Evolutionary conservation across 2,113 vertebrate genomes (phyloP), one percentile per base, ranked within the genome.

Genomic region (Dunckerocampus dactyliophorus): DNA sequence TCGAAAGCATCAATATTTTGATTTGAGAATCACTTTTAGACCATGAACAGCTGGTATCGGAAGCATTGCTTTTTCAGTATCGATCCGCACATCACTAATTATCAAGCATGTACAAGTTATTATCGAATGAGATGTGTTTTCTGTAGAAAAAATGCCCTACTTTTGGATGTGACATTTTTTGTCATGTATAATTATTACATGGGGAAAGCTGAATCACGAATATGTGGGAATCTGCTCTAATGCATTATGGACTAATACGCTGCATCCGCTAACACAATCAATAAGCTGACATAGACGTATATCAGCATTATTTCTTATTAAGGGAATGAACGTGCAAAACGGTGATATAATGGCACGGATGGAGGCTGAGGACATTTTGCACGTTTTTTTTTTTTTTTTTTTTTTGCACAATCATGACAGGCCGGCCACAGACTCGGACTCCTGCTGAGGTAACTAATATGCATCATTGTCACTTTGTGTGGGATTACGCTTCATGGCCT

Each of bases 381-480:
- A 16, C 37, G 2, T 63, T 65, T 75, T 79, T 49, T 34, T 4
- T 63, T 65, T 75, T 79, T 49, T 34, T 34, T 7, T 34, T 34
- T 34, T 34, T 70, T 63, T 57, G 34, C 73, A 34, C 69, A 69
- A 77, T 72, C 55, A 67, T 76, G 81, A 79, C 77, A 81, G 62
- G 68, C 61, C 52, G 39, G 61, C 63, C 53, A 39, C 69, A 68
- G 69, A 79, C 58, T 67, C 49, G 53, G 59, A 66, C 72, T 79
- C 67, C 75, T 58, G 63, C 73, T 67, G 80, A 76, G 76, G 77
- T 78, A 82, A 82, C 72, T 68, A 66, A 84, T 69, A 69, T 62
- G 45, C 63, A 34, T 68, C 74, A 62, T 80, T 82, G 86, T 86
- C 82, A 82, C 74, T 85, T 85, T 82, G 72, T 65, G 69, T 82